Percentiles rank a stretch among this genome's conserved stretches.
Evolutionary conservation across 2,797 vertebrate species (phyloP).

Genomic region (Helostoma temminkii): DNA sequence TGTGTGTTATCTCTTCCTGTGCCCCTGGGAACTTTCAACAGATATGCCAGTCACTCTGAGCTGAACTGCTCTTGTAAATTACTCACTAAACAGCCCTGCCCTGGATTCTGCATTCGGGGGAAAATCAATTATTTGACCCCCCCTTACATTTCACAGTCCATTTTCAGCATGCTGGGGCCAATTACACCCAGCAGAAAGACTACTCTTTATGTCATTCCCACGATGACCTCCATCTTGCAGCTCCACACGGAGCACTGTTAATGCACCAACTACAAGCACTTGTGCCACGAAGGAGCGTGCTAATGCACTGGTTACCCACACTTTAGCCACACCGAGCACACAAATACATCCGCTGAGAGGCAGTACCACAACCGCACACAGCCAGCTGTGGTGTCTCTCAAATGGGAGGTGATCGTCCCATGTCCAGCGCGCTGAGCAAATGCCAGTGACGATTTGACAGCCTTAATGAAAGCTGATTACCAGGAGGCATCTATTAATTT

Average conservation of each 20-base stretch:
- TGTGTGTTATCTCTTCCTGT: constrained; percentile 79
- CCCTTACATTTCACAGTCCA: constrained; percentile 86
- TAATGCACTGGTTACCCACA: constrained; percentile 82
- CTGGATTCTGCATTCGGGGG: constrained; percentile 82
- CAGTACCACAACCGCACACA: constrained; percentile 47
- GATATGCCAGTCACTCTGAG: constrained; percentile 77
- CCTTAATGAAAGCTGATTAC: constrained; percentile 88
- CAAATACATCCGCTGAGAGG: constrained; percentile 70
- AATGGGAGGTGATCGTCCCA: constrained; percentile 74
- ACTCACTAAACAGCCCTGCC: constrained; percentile 84
- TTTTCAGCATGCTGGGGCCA: constrained; percentile 86
- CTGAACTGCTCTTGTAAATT: constrained; percentile 84
- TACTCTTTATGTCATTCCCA: constrained; percentile 83
- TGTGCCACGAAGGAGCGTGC: constrained; percentile 79
- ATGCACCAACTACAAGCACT: constrained; percentile 81
- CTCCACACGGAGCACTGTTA: constrained; percentile 78
- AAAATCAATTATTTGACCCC: constrained; percentile 88
- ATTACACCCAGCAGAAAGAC: constrained; percentile 85
- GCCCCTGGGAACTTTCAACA: constrained; percentile 83
- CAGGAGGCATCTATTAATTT: constrained; percentile 86
- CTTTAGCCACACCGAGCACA: constrained; percentile 77
- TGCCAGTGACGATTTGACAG: constrained; percentile 80
- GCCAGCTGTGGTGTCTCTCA: constrained; percentile 63
- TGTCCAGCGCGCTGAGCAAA: constrained; percentile 74
- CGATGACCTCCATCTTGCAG: constrained; percentile 81